These are phyloP conservation scores for Poeciliopsis gracilis DNA, from an alignment of 2,797 vertebrate genomes.

Conservation along the genomic window DNA sequence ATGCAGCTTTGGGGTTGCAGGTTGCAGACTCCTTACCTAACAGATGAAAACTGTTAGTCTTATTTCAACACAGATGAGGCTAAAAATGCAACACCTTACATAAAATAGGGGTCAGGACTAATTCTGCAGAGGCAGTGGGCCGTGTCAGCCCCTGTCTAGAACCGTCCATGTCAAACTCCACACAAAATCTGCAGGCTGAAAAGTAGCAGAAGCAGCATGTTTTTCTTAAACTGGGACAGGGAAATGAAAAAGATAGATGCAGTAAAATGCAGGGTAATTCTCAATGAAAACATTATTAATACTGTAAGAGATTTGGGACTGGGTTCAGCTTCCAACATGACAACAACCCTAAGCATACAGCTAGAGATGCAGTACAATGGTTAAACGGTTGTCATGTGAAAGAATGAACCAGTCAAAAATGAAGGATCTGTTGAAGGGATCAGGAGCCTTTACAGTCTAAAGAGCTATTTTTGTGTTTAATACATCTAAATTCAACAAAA, in stretches of 20 bases:
- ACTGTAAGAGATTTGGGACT: not conserved
- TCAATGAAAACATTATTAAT: not conserved
- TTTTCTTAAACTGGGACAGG: not conserved
- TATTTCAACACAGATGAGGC: not conserved
- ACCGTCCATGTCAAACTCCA: not conserved
- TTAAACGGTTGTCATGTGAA: not conserved
- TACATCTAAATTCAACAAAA: not conserved
- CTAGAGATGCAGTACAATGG: not conserved
- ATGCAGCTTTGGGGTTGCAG: not conserved
- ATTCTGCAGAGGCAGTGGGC: not conserved
- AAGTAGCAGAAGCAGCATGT: not conserved
- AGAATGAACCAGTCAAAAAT: not conserved
- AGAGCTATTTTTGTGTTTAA: not conserved
- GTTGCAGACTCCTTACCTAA: not conserved
- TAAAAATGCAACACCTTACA: not conserved
- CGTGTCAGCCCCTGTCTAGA: not conserved
- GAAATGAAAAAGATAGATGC: not conserved
- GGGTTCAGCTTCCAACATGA: not conserved
- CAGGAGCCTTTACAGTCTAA: not conserved
- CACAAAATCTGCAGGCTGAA: not conserved
- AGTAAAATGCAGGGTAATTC: not conserved
- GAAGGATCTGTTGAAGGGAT: not conserved
- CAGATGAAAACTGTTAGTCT: not conserved
- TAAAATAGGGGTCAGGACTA: not conserved
- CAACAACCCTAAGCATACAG: not conserved